Evolutionary conservation across 1,140 invertebrate species (phyloP).

Genomic region (Drosophila yakuba): DNA sequence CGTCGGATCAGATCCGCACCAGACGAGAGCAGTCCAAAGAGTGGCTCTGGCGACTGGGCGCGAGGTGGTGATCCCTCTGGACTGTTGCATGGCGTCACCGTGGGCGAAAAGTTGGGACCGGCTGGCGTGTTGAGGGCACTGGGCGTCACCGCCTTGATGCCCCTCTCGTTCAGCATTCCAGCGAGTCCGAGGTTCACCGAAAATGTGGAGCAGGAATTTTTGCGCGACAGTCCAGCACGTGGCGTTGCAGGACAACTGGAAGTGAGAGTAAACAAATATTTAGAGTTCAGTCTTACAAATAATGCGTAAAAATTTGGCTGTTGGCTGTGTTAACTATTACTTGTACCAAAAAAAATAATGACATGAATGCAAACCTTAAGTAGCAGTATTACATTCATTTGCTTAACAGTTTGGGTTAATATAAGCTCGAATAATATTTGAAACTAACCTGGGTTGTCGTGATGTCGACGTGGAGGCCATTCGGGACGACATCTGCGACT

Average conservation of each 20-base stretch:
- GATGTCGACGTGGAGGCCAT: slow-evolving; percentile 82
- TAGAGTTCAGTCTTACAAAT: too few relatives aligned
- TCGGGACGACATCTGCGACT: slow-evolving; percentile 82
- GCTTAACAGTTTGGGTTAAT: too few relatives aligned
- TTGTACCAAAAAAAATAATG: neutral
- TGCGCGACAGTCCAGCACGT: slow-evolving; percentile 86
- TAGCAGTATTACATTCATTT: too few relatives aligned
- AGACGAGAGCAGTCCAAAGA: slow-evolving; percentile 88
- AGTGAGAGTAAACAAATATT: neutral
- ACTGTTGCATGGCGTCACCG: slow-evolving; percentile 93
- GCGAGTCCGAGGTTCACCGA: slow-evolving; percentile 92
- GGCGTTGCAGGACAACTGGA: slow-evolving; percentile 86
- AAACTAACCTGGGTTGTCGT: slow-evolving; percentile 73
- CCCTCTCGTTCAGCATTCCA: slow-evolving; percentile 92
- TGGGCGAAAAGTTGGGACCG: slow-evolving; percentile 89
- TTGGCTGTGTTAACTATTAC: too few relatives aligned
- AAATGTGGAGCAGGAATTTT: slow-evolving; percentile 91
- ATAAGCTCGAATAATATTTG: neutral
- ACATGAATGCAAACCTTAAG: neutral
- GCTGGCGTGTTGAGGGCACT: slow-evolving; percentile 89
- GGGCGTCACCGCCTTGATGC: slow-evolving; percentile 90
- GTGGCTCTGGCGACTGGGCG: slow-evolving; percentile 86
- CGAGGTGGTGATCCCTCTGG: slow-evolving; percentile 87
- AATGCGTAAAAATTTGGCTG: too few relatives aligned
- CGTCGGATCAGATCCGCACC: slow-evolving; percentile 91